Evolutionary conservation across 2,888 invertebrate genomes (phyloP).

Genomic region (Cheiracanthium punctorium): DNA sequence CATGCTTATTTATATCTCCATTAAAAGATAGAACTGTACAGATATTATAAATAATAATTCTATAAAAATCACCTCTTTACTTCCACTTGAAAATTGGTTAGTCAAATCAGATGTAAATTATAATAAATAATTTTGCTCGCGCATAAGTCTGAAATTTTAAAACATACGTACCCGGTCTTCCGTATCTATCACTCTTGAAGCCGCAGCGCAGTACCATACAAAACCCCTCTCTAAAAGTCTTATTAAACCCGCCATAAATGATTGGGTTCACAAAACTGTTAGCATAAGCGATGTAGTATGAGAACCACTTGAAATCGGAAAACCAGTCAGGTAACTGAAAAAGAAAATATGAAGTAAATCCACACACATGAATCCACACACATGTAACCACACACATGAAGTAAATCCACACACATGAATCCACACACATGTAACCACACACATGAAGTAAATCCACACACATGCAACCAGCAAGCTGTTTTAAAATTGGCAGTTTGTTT

Average conservation of each 20-base stretch:
- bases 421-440: no score
- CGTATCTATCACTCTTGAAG: conserved; percentile 29
- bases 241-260: conserved; percentile 77
- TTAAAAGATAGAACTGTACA: no score
- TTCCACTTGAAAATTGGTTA: neutral
- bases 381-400: no score
- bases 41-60: no score
- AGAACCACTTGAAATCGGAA: conserved; percentile 74
- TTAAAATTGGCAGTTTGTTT: no score
- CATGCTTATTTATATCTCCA: no score
- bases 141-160: neutral
- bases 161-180: conserved; percentile 45
- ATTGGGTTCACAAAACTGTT: conserved; percentile 77
- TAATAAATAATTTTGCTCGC: neutral
- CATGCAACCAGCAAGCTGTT: no score
- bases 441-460: no score
- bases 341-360: no score
- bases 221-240: conserved; percentile 76
- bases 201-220: conserved; percentile 71
- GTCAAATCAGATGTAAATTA: neutral
- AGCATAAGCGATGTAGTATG: conserved; percentile 75
- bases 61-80: no score
- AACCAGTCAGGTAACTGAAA: conserved; percentile 75
- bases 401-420: no score
- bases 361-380: no score